phyloP scores from a whole-genome alignment of 2,797 vertebrate genomes.

The Crocodylus rhombifer region DNA sequence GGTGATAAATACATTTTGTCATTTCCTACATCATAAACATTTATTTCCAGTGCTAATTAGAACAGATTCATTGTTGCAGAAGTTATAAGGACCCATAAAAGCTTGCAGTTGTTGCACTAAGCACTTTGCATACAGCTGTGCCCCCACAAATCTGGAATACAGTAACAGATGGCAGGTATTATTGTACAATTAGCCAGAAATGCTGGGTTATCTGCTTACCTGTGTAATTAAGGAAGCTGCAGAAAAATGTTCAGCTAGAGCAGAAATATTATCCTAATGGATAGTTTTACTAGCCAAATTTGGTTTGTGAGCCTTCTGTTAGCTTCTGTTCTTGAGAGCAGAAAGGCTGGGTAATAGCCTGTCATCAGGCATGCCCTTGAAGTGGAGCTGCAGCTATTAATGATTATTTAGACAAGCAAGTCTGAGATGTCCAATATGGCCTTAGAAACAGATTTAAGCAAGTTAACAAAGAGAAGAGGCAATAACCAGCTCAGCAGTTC shows the following conservation, averaged over 20 bases:
- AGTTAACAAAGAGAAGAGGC: neutral
- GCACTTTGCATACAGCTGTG: slow-evolving; percentile 50
- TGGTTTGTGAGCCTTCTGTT: neutral
- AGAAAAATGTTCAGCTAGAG: neutral
- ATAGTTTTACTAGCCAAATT: neutral
- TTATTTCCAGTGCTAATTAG: slow-evolving; percentile 66
- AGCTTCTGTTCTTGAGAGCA: neutral
- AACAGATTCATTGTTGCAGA: slow-evolving; percentile 58
- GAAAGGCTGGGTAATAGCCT: neutral
- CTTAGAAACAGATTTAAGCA: neutral
- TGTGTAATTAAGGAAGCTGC: slow-evolving; percentile 27
- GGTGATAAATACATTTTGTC: slow-evolving; percentile 56
- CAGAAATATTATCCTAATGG: neutral
- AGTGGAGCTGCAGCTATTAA: neutral
- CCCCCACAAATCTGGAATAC: slow-evolving; percentile 29
- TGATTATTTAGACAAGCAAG: neutral
- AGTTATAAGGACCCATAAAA: slow-evolving; percentile 56
- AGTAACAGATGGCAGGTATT: slow-evolving; percentile 63
- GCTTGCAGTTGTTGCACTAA: slow-evolving; percentile 32
- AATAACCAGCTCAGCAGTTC: neutral
- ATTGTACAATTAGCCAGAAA: slow-evolving; percentile 27
- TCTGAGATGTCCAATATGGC: neutral
- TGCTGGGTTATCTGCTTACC: slow-evolving; percentile 25
- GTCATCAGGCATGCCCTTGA: neutral
- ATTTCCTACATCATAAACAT: slow-evolving; percentile 59